Conservation (phyloP, 2,888 invertebrate genomes). For the Ormyrus rosae region DNA sequence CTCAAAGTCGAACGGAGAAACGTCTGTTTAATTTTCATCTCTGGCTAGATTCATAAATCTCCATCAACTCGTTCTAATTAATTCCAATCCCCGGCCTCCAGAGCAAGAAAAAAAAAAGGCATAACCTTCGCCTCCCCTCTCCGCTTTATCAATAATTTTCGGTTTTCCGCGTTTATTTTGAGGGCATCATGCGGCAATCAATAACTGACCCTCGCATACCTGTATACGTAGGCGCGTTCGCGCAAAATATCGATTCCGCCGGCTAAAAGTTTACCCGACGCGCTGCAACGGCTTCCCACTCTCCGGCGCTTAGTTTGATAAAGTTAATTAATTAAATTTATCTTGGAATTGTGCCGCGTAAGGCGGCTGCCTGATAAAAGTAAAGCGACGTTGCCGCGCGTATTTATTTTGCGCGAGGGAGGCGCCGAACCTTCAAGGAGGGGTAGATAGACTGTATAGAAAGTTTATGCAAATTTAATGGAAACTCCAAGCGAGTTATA, state of each 20-base stretch:
- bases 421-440: not conserved
- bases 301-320: conserved; percentile 10
- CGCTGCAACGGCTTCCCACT: not conserved
- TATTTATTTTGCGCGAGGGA: conserved; percentile 11
- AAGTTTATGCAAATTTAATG: conserved; percentile 40
- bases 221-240: not conserved
- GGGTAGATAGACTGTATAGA: not conserved
- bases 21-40: no score
- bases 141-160: no score
- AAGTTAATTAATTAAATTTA: conserved; percentile 52
- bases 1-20: no score
- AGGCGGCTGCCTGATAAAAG: conserved; percentile 12
- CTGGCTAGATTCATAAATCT: no score
- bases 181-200: no score
- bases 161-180: no score
- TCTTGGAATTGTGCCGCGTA: conserved; percentile 24
- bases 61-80: no score
- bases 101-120: no score
- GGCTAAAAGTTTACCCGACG: not conserved
- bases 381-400: no score
- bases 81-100: no score
- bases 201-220: no score
- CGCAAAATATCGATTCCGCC: conserved; percentile 23
- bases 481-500: conserved; percentile 24
- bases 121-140: no score